phyloP scores from a whole-genome alignment of 2,797 vertebrate species.

The Monodelphis domestica region DNA sequence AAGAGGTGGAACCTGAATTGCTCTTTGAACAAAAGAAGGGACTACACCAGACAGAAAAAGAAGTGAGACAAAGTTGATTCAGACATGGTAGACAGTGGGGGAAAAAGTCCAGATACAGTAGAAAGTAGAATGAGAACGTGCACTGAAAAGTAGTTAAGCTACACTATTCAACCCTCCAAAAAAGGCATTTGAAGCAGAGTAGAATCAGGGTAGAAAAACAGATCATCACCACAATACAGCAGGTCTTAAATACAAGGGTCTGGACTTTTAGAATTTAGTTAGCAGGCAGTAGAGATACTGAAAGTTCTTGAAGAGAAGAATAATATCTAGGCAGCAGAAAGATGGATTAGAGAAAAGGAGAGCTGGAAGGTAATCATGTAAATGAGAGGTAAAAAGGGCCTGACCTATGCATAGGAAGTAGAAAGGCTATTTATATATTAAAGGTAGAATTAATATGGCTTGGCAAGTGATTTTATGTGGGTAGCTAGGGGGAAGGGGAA shows the following conservation, averaged over 20 bases:
- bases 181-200: background rate
- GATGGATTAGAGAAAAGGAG: background rate
- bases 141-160: background rate
- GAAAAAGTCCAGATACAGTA: background rate
- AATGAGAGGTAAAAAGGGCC: too few relatives aligned
- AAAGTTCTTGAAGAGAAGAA: background rate
- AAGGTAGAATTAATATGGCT: background rate
- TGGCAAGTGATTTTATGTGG: background rate
- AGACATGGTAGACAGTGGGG: background rate
- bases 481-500: background rate
- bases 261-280: background rate
- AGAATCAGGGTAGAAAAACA: background rate
- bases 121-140: background rate
- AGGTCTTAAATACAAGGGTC: background rate
- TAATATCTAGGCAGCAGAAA: background rate
- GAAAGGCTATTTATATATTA: background rate
- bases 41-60: background rate
- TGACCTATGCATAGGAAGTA: background rate
- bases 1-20: background rate
- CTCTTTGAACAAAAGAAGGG: background rate
- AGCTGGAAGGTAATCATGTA: too few relatives aligned
- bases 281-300: background rate
- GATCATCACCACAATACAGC: background rate
- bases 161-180: background rate
- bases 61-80: background rate